Percentiles rank a stretch among this genome's conserved stretches.
Evolutionary conservation across 2,888 invertebrate species (phyloP).

Genomic region (Peribatodes rhomboidaria): DNA sequence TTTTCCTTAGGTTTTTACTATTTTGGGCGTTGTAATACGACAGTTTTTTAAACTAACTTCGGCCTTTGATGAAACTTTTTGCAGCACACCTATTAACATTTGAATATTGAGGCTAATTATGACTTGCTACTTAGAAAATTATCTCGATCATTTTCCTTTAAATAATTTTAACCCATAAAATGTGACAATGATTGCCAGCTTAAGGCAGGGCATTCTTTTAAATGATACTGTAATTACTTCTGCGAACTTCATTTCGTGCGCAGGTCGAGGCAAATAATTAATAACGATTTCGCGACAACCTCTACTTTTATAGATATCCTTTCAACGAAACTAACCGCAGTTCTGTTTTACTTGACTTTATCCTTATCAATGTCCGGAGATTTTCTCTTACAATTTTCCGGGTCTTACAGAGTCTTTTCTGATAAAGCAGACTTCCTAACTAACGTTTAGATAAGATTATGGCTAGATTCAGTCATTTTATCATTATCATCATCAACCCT

Average conservation of each 20-base stretch:
- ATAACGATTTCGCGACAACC: slow-evolving; percentile 16
- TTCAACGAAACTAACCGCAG: background rate
- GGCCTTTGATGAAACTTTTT: too few species aligned
- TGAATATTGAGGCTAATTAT: background rate
- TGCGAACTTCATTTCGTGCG: slow-evolving; percentile 19
- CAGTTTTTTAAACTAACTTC: too few species aligned
- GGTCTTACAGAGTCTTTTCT: too few species aligned
- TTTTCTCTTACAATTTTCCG: too few species aligned
- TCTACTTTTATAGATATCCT: slow-evolving; percentile 10
- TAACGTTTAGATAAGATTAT: too few species aligned
- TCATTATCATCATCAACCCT: background rate
- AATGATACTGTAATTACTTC: slow-evolving; percentile 16
- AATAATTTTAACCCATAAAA: background rate
- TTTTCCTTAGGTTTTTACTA: too few species aligned
- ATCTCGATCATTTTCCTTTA: background rate
- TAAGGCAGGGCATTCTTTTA: background rate
- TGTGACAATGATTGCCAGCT: background rate
- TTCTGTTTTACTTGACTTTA: too few species aligned
- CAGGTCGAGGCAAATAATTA: slow-evolving; percentile 28
- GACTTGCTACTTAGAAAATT: background rate
- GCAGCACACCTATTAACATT: too few species aligned
- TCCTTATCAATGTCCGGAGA: too few species aligned
- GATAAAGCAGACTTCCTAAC: too few species aligned
- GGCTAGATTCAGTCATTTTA: background rate
- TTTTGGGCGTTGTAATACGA: too few species aligned